A percentile compares a stretch with the other conserved stretches of the same genome.
These are phyloP conservation scores for Sesamia inferens DNA, from an alignment of 2,888 invertebrate genomes.

Conservation along the genomic window DNA sequence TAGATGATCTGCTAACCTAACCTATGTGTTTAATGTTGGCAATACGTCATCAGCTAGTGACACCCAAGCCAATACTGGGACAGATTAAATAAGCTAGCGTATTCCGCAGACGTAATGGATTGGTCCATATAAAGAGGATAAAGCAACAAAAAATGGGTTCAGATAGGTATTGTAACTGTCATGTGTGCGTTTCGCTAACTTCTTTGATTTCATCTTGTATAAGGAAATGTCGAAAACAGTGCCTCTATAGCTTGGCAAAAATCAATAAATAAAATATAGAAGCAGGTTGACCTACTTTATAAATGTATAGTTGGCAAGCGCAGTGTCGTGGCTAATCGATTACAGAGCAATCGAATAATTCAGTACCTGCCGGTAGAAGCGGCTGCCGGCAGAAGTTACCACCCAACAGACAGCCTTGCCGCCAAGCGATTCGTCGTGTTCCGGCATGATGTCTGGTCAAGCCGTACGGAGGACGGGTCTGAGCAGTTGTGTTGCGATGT, in stretches of 20 bases:
- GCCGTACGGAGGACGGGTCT: too few species aligned
- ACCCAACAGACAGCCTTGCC: too few species aligned
- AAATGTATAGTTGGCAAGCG: not conserved
- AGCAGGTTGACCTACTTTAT: too few species aligned
- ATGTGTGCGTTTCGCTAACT: not conserved
- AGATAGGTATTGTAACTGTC: not conserved
- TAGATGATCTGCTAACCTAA: not conserved
- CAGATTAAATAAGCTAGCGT: not conserved
- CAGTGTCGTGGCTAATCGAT: not conserved
- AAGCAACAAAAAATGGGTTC: not conserved
- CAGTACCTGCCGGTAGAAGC: not conserved
- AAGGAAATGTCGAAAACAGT: not conserved
- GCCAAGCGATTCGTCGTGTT: too few species aligned
- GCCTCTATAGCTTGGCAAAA: not conserved
- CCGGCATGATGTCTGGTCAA: too few species aligned
- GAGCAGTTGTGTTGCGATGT: too few species aligned
- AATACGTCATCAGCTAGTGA: not conserved
- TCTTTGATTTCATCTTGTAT: not conserved
- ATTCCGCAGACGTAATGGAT: not conserved
- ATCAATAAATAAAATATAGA: not conserved
- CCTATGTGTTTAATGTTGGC: not conserved
- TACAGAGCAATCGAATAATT: not conserved
- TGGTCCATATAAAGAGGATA: not conserved
- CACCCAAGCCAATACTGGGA: not conserved
- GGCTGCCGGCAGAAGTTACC: too few species aligned